These are phyloP conservation scores for Melipona bicolor DNA, from an alignment of 2,888 invertebrate genomes.

Conservation along the genomic window DNA sequence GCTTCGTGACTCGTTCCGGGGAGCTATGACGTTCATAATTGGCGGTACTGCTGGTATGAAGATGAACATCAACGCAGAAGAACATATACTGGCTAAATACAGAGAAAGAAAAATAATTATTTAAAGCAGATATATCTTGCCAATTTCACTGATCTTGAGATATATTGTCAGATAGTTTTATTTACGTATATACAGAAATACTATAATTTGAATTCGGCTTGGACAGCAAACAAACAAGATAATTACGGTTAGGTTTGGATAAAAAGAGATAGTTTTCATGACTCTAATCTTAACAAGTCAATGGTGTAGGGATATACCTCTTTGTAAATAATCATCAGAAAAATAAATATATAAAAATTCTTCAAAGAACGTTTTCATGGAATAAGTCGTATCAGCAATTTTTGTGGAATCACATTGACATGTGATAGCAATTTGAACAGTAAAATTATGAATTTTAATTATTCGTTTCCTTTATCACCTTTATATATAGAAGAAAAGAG, in stretches of 20 bases:
- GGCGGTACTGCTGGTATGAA: not conserved
- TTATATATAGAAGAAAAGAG: not conserved
- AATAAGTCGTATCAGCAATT: too few relatives aligned
- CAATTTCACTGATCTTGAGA: not conserved
- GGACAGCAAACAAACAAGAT: too few relatives aligned
- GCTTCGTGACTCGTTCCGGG: slow-evolving; percentile 20
- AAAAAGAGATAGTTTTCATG: too few relatives aligned
- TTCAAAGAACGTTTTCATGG: too few relatives aligned
- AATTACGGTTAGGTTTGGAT: too few relatives aligned
- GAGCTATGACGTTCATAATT: slow-evolving; percentile 8
- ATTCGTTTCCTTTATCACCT: not conserved
- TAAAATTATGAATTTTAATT: not conserved
- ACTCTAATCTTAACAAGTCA: too few relatives aligned
- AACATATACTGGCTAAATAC: not conserved
- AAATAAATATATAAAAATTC: too few relatives aligned
- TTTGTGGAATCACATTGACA: not conserved
- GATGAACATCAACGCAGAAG: not conserved
- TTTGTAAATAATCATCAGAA: too few relatives aligned
- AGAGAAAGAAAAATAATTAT: not conserved
- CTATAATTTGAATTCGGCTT: too few relatives aligned
- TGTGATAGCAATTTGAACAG: not conserved
- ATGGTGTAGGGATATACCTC: too few relatives aligned
- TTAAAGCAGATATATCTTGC: not conserved
- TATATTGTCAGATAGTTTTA: not conserved
- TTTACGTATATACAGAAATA: not conserved